Evolutionary conservation across 2,797 vertebrate species (phyloP), one percentile per base, ranked within the genome.

Genomic region (Nannoperca obscura): DNA sequence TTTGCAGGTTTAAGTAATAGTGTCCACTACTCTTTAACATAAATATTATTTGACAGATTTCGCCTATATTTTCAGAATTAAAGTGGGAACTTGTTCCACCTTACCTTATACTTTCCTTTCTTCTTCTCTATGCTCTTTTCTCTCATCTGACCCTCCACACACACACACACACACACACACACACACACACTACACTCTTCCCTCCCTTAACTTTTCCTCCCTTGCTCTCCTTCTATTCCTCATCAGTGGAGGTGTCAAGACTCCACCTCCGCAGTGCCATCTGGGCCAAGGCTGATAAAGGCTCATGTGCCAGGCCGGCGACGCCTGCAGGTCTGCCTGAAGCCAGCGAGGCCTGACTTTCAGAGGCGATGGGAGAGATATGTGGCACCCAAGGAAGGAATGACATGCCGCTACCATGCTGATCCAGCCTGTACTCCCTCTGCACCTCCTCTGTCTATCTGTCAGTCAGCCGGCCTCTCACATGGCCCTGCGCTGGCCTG

Each of bases 271-370:
- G 81, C 88, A 82, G 90, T 92, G 92, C 92, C 93, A 93, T 94
- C 94, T 95, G 93, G 92, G 92, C 91, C 73, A 68, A 61, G 83
- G 86, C 92, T 94, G 95, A 96, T 95, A 95, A 95, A 95, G 94
- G 93, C 94, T 94, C 91, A 90, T 91, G 93, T 91, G 93, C 90
- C 83, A 87, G 92, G 72, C 91, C 75, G 81, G 88, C 86, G 70
- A 77, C 73, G 93, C 95, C 95, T 78, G 89, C 91, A 88, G 94
- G 91, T 93, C 91, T 91, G 86, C 88, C 81, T 83, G 87, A 74
- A 92, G 86, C 84, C 88, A 90, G 82, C 63, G 81, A 88, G 93
- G 93, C 92, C 89, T 92, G 92, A 90, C 89, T 93, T 92, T 92
- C 88, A 86, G 90, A 93, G 89, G 85, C 82, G 91, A 93, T 93